Percentiles rank a stretch among this genome's conserved stretches.
phyloP scores from a whole-genome alignment of 2,888 invertebrate genomes.

The Prenolepis imparis region DNA sequence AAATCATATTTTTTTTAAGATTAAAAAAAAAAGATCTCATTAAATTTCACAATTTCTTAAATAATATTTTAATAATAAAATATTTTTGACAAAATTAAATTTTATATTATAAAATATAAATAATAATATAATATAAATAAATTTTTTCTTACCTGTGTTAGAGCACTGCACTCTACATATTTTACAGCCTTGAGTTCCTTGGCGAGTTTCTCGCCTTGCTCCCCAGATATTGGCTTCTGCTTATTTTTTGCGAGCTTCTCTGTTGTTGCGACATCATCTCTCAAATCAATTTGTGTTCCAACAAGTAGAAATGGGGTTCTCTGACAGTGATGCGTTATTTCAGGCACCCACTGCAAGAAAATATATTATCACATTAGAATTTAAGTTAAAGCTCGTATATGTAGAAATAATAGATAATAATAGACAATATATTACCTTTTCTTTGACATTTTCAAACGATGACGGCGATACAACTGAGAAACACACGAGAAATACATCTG shows the following conservation, averaged over 20 bases:
- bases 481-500: slow-evolving; percentile 99
- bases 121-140: too few species aligned
- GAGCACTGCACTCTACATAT: slow-evolving; percentile 99
- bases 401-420: slow-evolving; percentile 51
- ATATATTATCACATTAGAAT: neutral
- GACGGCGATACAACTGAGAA: slow-evolving; percentile 99
- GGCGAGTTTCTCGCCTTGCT: slow-evolving; percentile 98
- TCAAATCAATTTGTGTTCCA: slow-evolving; percentile 98
- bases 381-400: neutral
- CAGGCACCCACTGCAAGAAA: slow-evolving; percentile 97
- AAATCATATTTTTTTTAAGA: neutral
- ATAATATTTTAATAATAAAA: neutral
- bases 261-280: slow-evolving; percentile 97
- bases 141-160: slow-evolving; percentile 92
- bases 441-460: slow-evolving; percentile 99
- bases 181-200: slow-evolving; percentile 99
- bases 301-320: slow-evolving; percentile 99
- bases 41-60: neutral
- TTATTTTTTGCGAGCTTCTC: slow-evolving; percentile 99
- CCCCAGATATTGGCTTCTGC: slow-evolving; percentile 98
- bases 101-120: neutral
- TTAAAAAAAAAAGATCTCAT: neutral
- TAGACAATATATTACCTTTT: slow-evolving; percentile 90
- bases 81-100: neutral
- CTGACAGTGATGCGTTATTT: slow-evolving; percentile 99